Evolutionary conservation across 2,113 vertebrate genomes (phyloP).

Genomic region (Piprites chloris): DNA sequence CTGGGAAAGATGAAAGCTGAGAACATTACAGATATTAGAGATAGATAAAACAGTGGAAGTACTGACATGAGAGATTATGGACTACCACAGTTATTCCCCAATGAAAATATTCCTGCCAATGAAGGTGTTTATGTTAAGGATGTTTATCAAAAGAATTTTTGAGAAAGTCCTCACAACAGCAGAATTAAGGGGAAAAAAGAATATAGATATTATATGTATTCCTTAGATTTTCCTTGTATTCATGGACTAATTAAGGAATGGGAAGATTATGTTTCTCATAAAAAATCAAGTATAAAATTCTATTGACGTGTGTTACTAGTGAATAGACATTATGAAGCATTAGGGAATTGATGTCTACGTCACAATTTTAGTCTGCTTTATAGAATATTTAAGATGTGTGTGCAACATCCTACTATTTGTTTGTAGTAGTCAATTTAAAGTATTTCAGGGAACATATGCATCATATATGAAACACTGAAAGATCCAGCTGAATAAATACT

Average conservation of each 20-base stretch:
- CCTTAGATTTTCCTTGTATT: background rate
- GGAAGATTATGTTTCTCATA: background rate
- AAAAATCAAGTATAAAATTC: background rate
- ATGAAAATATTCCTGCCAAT: background rate
- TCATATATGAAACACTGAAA: constrained; percentile 1
- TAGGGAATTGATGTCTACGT: background rate
- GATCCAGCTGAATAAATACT: constrained; percentile 12
- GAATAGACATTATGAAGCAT: background rate
- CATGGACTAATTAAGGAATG: background rate
- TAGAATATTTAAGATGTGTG: background rate
- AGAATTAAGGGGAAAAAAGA: background rate
- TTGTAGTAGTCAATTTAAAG: background rate
- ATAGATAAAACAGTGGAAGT: background rate
- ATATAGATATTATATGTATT: background rate
- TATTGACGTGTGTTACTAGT: background rate
- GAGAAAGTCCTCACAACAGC: background rate
- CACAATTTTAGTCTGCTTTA: background rate
- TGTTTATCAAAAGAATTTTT: background rate
- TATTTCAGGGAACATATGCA: background rate
- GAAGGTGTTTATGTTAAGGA: background rate
- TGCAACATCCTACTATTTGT: background rate
- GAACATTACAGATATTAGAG: background rate
- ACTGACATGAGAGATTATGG: background rate
- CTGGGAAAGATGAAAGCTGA: background rate
- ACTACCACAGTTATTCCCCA: background rate